Evolutionary conservation across 2,888 invertebrate species (phyloP), one percentile per base, ranked within the genome.

Genomic region (Eupithecia exiguata): DNA sequence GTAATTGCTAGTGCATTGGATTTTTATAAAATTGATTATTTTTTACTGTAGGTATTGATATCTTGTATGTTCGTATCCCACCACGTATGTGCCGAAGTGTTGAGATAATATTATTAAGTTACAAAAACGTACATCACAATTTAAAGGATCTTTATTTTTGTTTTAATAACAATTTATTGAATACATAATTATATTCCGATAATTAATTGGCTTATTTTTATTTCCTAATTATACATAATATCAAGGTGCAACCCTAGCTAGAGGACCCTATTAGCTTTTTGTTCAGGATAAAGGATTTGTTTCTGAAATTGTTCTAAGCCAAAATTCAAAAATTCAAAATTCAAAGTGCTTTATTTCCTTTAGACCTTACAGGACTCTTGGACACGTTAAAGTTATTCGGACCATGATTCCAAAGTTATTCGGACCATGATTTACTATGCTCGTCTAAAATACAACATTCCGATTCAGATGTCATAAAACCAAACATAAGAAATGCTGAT

Each of bases 141-240:
- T 16, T 35, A 35, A 2, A 62, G 18, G 4, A 30, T 58, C 12
- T 61, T 30, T 61, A 16, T 62, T 35, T 35, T 62, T 62, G 62
- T 62, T 35, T 62, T 0, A 53, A 21, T 21, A 53, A 30, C 10
- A 30, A 25, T 62, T 62, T 62, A 35, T 35, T 62, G 62, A 35
- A 35, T 35, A n/a, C n/a, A n/a, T n/a, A n/a, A n/a, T n/a, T n/a
- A 35, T 35, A 35, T 62, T 62, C n/a, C 35, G 16, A 62, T 35
- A 62, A 35, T 62, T 35, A 62, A 62, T 35, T 62, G 62, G 7
- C 62, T 62, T 62, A 62, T 62, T 62, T 62, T 62, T 61, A 30
- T 30, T 1, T 14, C 16, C 21, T 10, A 7, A 30, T 21, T 40
- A 21, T 21, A 53, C 0, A 14, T 14, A 14, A 61, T 61, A 30